Percentiles rank a stretch among this genome's conserved stretches.
phyloP scores from a whole-genome alignment of 2,888 invertebrate species.

The Ophraella communa region DNA sequence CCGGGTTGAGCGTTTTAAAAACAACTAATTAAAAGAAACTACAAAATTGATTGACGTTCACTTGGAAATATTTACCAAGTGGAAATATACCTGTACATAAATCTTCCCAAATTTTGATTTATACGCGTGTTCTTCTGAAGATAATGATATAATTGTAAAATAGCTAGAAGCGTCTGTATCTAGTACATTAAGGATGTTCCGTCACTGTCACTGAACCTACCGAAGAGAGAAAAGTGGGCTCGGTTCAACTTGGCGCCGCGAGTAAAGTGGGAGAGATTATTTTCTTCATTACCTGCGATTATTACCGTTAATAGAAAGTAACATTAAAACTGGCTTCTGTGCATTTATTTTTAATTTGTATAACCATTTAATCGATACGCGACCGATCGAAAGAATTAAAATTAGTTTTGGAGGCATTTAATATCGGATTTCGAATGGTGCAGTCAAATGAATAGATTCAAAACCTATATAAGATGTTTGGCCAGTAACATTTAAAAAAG shows the following conservation, averaged over 20 bases:
- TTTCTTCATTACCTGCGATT: slow-evolving; percentile 7
- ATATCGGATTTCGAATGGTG: too few relatives aligned
- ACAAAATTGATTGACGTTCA: background rate
- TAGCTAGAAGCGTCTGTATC: background rate
- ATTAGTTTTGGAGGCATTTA: background rate
- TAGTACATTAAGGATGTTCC: background rate
- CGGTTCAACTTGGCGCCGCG: slow-evolving; percentile 19
- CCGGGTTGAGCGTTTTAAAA: too few relatives aligned
- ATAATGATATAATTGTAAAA: background rate
- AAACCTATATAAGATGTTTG: too few relatives aligned
- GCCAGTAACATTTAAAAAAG: too few relatives aligned
- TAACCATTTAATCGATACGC: background rate
- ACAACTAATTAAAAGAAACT: too few relatives aligned
- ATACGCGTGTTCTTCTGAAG: background rate
- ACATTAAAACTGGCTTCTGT: slow-evolving; percentile 8
- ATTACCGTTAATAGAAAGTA: slow-evolving; percentile 27
- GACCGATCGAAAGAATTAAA: background rate
- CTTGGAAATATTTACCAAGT: background rate
- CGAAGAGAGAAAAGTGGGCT: slow-evolving; percentile 14
- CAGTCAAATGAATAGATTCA: too few relatives aligned
- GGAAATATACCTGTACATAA: background rate
- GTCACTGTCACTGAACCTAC: background rate
- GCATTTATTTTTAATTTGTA: background rate
- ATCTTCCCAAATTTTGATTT: background rate
- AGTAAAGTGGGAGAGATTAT: slow-evolving; percentile 13